Evolutionary conservation across 2,797 vertebrate genomes (phyloP).

Genomic region (Dermochelys coriacea): DNA sequence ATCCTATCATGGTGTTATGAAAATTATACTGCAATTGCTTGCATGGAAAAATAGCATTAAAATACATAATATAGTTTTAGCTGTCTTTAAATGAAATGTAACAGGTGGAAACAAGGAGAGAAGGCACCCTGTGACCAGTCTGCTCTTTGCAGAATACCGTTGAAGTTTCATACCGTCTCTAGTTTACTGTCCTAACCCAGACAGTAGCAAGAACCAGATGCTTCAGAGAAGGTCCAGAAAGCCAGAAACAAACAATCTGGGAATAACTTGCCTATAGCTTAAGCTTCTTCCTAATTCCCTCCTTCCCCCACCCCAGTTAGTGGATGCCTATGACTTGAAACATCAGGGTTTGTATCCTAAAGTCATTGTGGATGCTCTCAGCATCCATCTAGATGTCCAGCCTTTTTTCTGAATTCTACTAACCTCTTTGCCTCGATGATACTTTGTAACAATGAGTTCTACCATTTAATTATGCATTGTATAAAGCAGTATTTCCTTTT

Average conservation of each 20-base stretch:
- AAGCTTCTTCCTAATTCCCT: not conserved
- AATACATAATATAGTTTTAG: not conserved
- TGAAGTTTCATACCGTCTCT: not conserved
- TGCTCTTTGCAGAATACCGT: not conserved
- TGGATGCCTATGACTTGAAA: not conserved
- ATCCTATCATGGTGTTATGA: not conserved
- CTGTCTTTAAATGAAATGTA: not conserved
- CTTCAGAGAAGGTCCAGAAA: not conserved
- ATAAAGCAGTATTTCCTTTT: slow-evolving; percentile 39
- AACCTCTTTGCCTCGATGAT: not conserved
- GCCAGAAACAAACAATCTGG: not conserved
- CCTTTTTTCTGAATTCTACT: not conserved
- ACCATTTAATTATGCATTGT: not conserved
- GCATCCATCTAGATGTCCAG: not conserved
- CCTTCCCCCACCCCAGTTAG: not conserved
- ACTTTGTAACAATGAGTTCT: not conserved
- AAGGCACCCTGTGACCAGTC: not conserved
- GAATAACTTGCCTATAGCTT: not conserved
- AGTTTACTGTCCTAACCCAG: not conserved
- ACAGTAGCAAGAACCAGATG: not conserved
- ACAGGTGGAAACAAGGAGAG: not conserved
- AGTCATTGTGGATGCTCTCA: not conserved
- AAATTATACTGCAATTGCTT: not conserved
- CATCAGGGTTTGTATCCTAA: not conserved
- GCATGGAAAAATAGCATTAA: not conserved